phyloP scores from a whole-genome alignment of 2,888 invertebrate species.

The Cremastinae sp. region DNA sequence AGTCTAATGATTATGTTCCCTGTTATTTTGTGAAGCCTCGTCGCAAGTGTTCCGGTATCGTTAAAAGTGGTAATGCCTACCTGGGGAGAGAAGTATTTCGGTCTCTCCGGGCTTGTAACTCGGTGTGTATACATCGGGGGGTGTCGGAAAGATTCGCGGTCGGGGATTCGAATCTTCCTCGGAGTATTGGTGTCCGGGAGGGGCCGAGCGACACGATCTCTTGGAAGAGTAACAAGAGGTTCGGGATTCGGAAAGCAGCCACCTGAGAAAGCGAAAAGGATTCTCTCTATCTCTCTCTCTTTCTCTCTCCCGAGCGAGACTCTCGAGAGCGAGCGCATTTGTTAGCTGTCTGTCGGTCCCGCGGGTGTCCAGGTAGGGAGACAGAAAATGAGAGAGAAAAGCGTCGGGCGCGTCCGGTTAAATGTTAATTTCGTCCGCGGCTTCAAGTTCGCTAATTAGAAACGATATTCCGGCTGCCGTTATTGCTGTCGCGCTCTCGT shows the following conservation, averaged over 20 bases:
- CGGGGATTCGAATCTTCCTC: conserved; percentile 38
- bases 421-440: conserved; percentile 75
- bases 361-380: conserved; percentile 57
- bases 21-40: conserved; percentile 4
- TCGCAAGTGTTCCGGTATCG: conserved; percentile 53
- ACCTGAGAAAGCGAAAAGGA: conserved; percentile 58
- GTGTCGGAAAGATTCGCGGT: conserved; percentile 49
- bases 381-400: conserved; percentile 14
- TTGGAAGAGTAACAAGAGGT: conserved; percentile 26
- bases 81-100: conserved; percentile 52
- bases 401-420: conserved; percentile 69
- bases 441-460: conserved; percentile 74
- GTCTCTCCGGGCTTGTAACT: conserved; percentile 4
- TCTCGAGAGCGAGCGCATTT: conserved; percentile 66
- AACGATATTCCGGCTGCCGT: conserved; percentile 67
- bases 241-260: conserved; percentile 31
- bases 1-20: not conserved
- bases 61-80: conserved; percentile 55
- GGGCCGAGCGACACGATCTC: conserved; percentile 45
- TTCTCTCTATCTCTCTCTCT: too few species aligned
- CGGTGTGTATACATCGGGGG: conserved; percentile 13
- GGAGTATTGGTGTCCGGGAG: conserved; percentile 40
- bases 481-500: conserved; percentile 39
- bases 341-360: conserved; percentile 72
- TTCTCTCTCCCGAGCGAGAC: conserved; percentile 34